These are phyloP conservation scores for Sebastes flavidus DNA, from an alignment of 2,797 vertebrate species.

Conservation along the genomic window DNA sequence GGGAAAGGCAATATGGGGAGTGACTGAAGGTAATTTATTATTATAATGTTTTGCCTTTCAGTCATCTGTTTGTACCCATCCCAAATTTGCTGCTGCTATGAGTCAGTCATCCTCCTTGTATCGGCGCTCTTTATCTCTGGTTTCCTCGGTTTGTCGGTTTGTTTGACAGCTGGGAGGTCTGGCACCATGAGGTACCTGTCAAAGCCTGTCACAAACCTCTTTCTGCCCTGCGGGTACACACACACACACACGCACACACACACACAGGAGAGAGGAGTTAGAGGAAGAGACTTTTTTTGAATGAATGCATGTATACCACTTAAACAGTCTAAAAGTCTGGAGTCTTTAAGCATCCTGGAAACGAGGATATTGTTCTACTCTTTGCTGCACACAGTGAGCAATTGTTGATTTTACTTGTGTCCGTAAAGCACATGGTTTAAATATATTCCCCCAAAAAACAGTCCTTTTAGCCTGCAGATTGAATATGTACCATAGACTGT, in stretches of 20 bases:
- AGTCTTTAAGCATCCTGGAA: neutral
- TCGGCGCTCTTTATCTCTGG: constrained; percentile 40
- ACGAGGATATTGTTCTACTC: neutral
- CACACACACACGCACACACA: constrained; percentile 14
- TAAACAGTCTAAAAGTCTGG: neutral
- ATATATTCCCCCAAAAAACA: neutral
- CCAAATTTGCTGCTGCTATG: constrained; percentile 2
- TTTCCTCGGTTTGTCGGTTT: constrained; percentile 60
- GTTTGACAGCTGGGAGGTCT: constrained; percentile 72
- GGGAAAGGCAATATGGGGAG: neutral
- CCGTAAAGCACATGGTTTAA: neutral
- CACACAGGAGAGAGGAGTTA: neutral
- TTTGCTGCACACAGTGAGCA: neutral
- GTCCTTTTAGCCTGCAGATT: constrained; percentile 1
- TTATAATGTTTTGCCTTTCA: constrained; percentile 46
- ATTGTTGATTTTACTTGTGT: neutral
- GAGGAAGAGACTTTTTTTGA: neutral
- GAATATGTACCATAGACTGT: neutral
- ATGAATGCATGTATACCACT: neutral
- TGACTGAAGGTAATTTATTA: constrained; percentile 50
- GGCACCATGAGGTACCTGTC: constrained; percentile 63
- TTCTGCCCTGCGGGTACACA: constrained; percentile 25
- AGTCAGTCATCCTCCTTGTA: constrained; percentile 36
- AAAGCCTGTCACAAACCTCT: constrained; percentile 68
- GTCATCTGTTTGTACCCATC: constrained; percentile 18